phyloP scores from a whole-genome alignment of 1,140 invertebrate species.

The Listronotus oregonensis region DNA sequence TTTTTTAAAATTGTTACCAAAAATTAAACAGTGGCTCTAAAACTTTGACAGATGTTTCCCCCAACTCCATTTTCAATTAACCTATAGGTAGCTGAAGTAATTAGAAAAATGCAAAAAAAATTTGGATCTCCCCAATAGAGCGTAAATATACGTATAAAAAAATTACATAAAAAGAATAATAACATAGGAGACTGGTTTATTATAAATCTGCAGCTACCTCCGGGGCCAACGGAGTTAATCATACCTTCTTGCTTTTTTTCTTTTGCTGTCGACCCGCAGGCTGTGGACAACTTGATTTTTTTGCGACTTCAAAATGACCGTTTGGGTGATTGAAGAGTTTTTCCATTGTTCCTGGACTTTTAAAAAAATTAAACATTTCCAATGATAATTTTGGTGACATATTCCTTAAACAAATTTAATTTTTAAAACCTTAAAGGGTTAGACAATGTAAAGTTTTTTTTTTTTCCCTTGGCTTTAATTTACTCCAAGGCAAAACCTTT shows the following conservation, averaged over 20 bases:
- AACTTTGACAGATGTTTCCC: slow-evolving; percentile 6
- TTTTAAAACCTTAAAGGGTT: too few species aligned
- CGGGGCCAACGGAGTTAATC: slow-evolving; percentile 29
- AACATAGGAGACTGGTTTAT: slow-evolving; percentile 34
- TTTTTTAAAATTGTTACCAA: too few species aligned
- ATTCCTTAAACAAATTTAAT: too few species aligned
- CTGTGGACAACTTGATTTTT: slow-evolving; percentile 37
- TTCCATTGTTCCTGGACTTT: too few species aligned
- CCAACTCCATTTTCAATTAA: slow-evolving; percentile 25
- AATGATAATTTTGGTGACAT: too few species aligned
- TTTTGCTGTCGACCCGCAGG: slow-evolving; percentile 26
- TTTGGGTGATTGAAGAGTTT: slow-evolving; percentile 24
- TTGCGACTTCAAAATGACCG: slow-evolving; percentile 28
- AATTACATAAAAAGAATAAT: slow-evolving; percentile 40
- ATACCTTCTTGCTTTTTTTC: slow-evolving; percentile 35
- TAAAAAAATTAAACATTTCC: too few species aligned
- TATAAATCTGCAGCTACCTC: slow-evolving; percentile 26
- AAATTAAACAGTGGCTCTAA: slow-evolving; percentile 5
- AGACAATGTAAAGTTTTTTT: too few species aligned
- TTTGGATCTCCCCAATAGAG: slow-evolving; percentile 17
- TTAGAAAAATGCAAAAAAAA: slow-evolving; percentile 13
- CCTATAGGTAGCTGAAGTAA: slow-evolving; percentile 17
- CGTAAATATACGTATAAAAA: slow-evolving; percentile 28
- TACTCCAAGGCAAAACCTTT: too few species aligned
- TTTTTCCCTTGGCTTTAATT: too few species aligned